Percentiles rank a stretch among this genome's conserved stretches.
These are phyloP conservation scores for Cheiracanthium punctorium DNA, from an alignment of 2,888 invertebrate genomes.

Conservation along the genomic window DNA sequence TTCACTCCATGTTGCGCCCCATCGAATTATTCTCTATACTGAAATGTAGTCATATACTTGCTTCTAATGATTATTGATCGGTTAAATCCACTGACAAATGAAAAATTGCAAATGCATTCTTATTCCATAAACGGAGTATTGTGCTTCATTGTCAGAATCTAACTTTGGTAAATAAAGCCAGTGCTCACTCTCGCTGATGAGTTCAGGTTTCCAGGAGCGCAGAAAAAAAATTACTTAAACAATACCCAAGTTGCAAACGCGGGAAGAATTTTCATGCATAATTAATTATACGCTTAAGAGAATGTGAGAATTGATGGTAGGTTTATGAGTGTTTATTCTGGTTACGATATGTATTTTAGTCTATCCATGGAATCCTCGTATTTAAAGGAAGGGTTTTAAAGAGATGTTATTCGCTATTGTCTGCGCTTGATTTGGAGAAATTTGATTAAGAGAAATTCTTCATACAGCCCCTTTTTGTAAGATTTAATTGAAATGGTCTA, in stretches of 20 bases:
- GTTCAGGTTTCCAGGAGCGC: no score
- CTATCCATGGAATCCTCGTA: no score
- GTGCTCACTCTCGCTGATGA: no score
- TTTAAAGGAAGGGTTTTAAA: no score
- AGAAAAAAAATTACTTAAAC: background rate
- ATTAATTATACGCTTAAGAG: constrained; percentile 44
- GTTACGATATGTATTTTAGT: no score
- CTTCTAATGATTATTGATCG: background rate
- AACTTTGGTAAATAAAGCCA: background rate
- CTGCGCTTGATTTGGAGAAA: no score
- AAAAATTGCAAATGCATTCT: background rate
- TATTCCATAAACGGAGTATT: background rate
- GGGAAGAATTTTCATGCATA: background rate
- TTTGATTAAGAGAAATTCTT: no score
- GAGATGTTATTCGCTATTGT: no score
- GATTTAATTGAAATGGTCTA: no score
- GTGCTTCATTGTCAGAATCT: background rate
- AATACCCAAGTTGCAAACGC: constrained; percentile 26
- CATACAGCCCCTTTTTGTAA: no score
- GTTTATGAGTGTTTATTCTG: constrained; percentile 26
- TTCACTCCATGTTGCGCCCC: background rate
- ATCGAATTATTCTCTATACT: background rate
- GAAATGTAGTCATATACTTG: background rate
- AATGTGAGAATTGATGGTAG: no score
- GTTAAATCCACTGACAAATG: background rate